Percentiles rank a stretch among this genome's conserved stretches.
These are phyloP conservation scores for Apeira syringaria DNA, from an alignment of 2,888 invertebrate species.

Conservation along the genomic window DNA sequence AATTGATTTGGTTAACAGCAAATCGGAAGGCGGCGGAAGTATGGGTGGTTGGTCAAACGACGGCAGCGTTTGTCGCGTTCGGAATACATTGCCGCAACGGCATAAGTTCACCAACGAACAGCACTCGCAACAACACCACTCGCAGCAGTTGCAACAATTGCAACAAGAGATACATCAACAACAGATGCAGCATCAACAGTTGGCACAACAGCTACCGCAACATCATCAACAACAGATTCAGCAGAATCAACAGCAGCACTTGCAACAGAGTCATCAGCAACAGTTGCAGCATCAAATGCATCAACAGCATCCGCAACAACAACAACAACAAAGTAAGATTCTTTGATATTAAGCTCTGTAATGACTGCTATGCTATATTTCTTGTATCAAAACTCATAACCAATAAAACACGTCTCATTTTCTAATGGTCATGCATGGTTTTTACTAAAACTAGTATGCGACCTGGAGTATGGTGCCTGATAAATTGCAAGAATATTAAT, in stretches of 20 bases:
- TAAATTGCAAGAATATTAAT: too few relatives aligned
- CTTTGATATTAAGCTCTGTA: too few relatives aligned
- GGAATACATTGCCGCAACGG: conserved; percentile 68
- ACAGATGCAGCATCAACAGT: conserved; percentile 44
- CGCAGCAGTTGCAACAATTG: conserved; percentile 39
- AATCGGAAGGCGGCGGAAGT: conserved; percentile 74
- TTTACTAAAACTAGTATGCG: too few relatives aligned
- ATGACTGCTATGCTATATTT: too few relatives aligned
- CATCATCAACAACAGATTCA: conserved; percentile 40
- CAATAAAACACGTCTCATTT: too few relatives aligned
- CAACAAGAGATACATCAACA: conserved; percentile 51
- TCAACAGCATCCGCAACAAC: conserved; percentile 30
- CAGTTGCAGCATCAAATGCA: conserved; percentile 38
- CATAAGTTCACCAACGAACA: conserved; percentile 77
- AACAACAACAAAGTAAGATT: conserved; percentile 37
- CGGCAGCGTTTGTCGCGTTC: conserved; percentile 72
- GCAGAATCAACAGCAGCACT: conserved; percentile 34
- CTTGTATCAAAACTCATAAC: too few relatives aligned
- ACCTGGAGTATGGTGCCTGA: too few relatives aligned
- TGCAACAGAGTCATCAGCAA: conserved; percentile 31
- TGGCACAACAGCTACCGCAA: conserved; percentile 41
- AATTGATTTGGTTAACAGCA: conserved; percentile 45
- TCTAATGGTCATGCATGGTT: too few relatives aligned
- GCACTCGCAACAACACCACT: conserved; percentile 52
- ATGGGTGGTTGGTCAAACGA: conserved; percentile 75